Percentiles rank a stretch among this genome's conserved stretches.
Evolutionary conservation across 2,888 invertebrate genomes (phyloP).

Genomic region (Pasiphila rectangulata): DNA sequence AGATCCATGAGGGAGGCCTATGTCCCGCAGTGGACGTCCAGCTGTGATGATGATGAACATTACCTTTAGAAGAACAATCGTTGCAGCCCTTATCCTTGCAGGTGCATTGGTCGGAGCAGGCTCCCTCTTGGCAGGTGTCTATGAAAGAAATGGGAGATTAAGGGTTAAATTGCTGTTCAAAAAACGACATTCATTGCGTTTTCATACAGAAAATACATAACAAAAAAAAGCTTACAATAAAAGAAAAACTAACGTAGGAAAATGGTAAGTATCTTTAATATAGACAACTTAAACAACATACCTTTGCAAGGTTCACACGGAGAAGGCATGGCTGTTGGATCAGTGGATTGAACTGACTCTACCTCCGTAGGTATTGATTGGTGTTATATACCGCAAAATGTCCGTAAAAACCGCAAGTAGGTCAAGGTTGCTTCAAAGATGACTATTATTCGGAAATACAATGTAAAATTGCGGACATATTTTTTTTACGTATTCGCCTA

Average conservation of each 20-base stretch:
- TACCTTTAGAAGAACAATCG: constrained; percentile 61
- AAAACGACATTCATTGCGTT: too few relatives aligned
- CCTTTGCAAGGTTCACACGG: constrained; percentile 83
- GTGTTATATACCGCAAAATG: constrained; percentile 54
- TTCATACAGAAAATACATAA: too few relatives aligned
- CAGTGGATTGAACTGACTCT: constrained; percentile 41
- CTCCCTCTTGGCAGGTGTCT: constrained; percentile 66
- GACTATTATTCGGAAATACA: constrained; percentile 37
- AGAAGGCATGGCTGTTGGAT: constrained; percentile 63
- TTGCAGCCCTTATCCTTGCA: constrained; percentile 67
- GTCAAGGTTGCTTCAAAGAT: constrained; percentile 60
- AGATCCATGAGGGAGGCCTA: too few relatives aligned
- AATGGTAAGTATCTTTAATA: too few relatives aligned
- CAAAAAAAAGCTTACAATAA: too few relatives aligned
- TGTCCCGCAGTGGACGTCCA: too few relatives aligned
- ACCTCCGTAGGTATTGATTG: constrained; percentile 16
- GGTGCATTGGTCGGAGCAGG: constrained; percentile 59
- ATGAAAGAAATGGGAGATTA: constrained; percentile 16
- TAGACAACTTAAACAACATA: too few relatives aligned
- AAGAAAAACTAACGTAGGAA: too few relatives aligned
- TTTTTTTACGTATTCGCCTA: too few relatives aligned
- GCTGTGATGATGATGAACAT: not conserved
- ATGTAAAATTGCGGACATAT: not conserved
- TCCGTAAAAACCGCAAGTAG: constrained; percentile 59
- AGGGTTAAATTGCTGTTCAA: too few relatives aligned